Base-by-base conservation (phyloP, 2,888 invertebrate genomes). In the Galerucella nymphaeae region DNA sequence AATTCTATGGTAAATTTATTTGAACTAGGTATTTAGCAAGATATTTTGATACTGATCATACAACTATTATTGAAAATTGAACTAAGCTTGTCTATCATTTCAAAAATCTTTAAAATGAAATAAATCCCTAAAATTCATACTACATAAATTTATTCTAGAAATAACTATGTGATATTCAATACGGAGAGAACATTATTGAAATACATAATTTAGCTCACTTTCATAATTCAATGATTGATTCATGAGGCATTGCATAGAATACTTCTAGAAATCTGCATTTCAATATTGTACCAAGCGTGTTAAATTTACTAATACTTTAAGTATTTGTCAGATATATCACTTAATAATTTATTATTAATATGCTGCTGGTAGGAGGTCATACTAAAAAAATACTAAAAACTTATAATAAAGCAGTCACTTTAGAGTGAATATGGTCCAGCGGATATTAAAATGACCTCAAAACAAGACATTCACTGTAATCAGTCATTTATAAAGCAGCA, bases 31-130 rank as follows among this genome's bases (percentile, higher is more conserved):
- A 72, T 75, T 76, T 59, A 72, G 59, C 74, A 76, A 73, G 62
- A 66, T 42, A 73, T 58, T 62, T 64, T 48, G 74, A 75, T 76
- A 79, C 80, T 80, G 80, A 75, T 78, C 80, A 80, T 80, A 80
- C 66, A 75, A 79, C 79, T 80, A 78, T 77, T 42, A 58, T 62
- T 30, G 48, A 30, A 48, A 68, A 64, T 66, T 41, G 45, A 63
- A 23, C 20, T 42, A 42, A 61, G 64, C 61, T 61, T 63, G 62
- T 63, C 13, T 63, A 70, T 70, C 57, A 70, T 42, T 10, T n/a
- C 10, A 63, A 70, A 41, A 38, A 63, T 70, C 45, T 70, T 70
- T 67, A 13, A 45, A 55, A 57, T 10, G 9, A 20, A 14, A 20
- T 8, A 57, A 23, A 14, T 57, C 23, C 23, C 16, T 14, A 18